Percentiles rank a stretch among this genome's conserved stretches.
These are phyloP conservation scores for Gymnoscelis rufifasciata DNA, from an alignment of 2,888 invertebrate species.

Conservation along the genomic window DNA sequence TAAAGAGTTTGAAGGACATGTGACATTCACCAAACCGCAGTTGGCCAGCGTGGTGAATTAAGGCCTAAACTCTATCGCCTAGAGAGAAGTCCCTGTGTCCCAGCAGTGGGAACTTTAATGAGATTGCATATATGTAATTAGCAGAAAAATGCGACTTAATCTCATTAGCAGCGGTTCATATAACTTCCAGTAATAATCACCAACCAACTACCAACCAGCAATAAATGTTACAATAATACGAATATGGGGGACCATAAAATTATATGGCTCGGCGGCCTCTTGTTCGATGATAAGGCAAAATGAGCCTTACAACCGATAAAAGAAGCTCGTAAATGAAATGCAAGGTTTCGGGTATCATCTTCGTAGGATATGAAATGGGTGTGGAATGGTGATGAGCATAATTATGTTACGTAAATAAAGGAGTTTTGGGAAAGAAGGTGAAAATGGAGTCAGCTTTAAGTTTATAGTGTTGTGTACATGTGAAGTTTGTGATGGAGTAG, in stretches of 20 bases:
- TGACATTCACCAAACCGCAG: too few species aligned
- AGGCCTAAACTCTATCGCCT: too few species aligned
- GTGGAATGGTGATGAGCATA: slow-evolving; percentile 13
- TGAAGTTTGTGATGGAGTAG: too few species aligned
- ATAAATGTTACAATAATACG: slow-evolving; percentile 35
- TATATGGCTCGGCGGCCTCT: slow-evolving; percentile 31
- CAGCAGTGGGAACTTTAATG: too few species aligned
- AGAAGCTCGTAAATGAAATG: slow-evolving; percentile 29
- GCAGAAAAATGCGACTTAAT: background rate
- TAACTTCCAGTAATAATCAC: slow-evolving; percentile 12
- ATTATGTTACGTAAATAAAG: slow-evolving; percentile 6
- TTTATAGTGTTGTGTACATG: too few species aligned
- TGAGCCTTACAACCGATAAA: slow-evolving; percentile 27
- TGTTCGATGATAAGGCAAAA: slow-evolving; percentile 28
- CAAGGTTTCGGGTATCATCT: slow-evolving; percentile 19
- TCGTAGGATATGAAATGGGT: slow-evolving; percentile 9
- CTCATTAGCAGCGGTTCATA: slow-evolving; percentile 3
- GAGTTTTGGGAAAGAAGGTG: background rate
- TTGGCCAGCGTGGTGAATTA: too few species aligned
- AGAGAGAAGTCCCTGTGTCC: too few species aligned
- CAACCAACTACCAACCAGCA: slow-evolving; percentile 23
- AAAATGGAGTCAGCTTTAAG: too few species aligned
- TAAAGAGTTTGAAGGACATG: too few species aligned
- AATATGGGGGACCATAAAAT: slow-evolving; percentile 36
- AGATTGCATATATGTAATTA: background rate